Evolutionary conservation across 2,797 vertebrate species (phyloP).

Genomic region (Eurystomus glaucurus): DNA sequence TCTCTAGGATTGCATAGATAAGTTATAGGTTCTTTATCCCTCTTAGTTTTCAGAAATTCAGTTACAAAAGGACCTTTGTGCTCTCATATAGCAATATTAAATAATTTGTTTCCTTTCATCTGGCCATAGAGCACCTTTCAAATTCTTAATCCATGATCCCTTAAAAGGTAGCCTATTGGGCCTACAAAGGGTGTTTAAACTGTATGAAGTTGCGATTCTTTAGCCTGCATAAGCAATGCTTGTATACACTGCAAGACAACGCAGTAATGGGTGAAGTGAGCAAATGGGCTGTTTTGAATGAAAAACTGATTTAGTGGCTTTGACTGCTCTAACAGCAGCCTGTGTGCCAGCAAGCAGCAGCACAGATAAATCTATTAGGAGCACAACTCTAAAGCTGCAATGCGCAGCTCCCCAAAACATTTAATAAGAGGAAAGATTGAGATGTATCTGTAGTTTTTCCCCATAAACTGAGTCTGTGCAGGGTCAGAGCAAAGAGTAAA

Average conservation of each 20-base stretch:
- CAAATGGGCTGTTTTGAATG: constrained; percentile 42
- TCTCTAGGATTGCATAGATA: background rate
- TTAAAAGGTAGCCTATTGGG: background rate
- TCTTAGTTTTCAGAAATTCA: constrained; percentile 47
- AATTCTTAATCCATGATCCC: background rate
- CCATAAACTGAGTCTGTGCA: constrained; percentile 50
- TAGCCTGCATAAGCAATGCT: background rate
- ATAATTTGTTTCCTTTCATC: constrained; percentile 17
- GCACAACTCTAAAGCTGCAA: constrained; percentile 21
- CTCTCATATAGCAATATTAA: constrained; percentile 45
- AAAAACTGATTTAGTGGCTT: constrained; percentile 62
- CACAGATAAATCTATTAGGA: constrained; percentile 63
- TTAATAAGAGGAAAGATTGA: constrained; percentile 54
- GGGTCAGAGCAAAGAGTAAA: constrained; percentile 50
- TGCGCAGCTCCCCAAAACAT: constrained; percentile 18
- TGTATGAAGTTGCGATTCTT: background rate
- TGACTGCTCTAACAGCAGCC: constrained; percentile 45
- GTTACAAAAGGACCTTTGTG: constrained; percentile 7
- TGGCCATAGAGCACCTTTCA: background rate
- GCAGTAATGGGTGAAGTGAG: background rate
- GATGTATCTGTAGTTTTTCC: constrained; percentile 25
- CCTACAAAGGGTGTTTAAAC: background rate
- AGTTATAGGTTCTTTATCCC: constrained; percentile 26
- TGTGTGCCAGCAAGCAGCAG: constrained; percentile 23
- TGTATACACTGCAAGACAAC: background rate